Evolutionary conservation across 2,888 invertebrate species (phyloP), one percentile per base, ranked within the genome.

Genomic region (Cheilosia vernalis): DNA sequence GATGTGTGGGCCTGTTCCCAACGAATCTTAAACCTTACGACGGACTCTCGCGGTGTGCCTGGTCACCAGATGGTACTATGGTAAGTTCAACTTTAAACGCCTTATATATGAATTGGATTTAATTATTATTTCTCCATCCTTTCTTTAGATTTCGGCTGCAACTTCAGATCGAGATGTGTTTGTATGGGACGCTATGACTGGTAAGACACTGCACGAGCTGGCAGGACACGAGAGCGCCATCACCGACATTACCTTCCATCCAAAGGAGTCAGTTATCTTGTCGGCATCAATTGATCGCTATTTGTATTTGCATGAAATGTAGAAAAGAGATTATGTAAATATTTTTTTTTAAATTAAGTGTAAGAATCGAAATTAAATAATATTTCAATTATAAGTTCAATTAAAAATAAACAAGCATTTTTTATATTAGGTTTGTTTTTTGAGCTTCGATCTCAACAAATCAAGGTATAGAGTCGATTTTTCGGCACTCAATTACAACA

Each of bases 21-120:
- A 98, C 98, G 0, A 98, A 99, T 93, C 97, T 98, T 89, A 99
- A 99, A 92, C 98, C 98, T 93, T 99, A 98, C 92, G 99, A 99
- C 93, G 97, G 97, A 93, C 93, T 99, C 78, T 92, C 99, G 76
- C 94, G 97, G 17, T 98, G 98, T 91, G 94, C 96, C 0, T 99
- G 99, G 99, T 96, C 98, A 1, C 95, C 96, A 0, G 98, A 99
- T 92, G 98, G 98, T 1, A 96, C 96, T 72, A 97, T 97, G 93
- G 96, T 98, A 51, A 79, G 81, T 40, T 60, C 7, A 30, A 33
- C n/a, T n/a, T n/a, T 0, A 53, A 13, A n/a, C 4, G 27, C 5
- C n/a, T 40, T n/a, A 2, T 24, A 10, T 0, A 9, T 9, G 27
- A 30, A 2, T n/a, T 13, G 7, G 7, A 4, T 2, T 0, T 33